Evolutionary conservation across 2,113 vertebrate genomes (phyloP).

Genomic region (Delphinus delphis): DNA sequence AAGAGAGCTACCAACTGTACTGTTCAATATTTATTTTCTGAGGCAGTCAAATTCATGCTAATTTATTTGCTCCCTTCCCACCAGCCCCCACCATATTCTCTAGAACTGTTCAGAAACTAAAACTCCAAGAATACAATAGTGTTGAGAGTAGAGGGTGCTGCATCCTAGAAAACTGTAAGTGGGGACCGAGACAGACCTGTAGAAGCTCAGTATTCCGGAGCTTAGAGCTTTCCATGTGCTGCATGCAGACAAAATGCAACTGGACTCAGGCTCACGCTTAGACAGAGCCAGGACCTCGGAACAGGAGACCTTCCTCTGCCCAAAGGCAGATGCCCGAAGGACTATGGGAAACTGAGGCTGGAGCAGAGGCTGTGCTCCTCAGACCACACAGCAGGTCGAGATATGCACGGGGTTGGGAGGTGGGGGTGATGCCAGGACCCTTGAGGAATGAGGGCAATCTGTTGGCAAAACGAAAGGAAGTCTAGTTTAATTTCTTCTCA

Average conservation of each 20-base stretch:
- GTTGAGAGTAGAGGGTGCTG: neutral
- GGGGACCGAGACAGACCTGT: neutral
- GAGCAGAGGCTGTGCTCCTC: neutral
- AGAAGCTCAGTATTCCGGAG: neutral
- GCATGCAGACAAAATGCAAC: neutral
- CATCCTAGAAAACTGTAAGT: neutral
- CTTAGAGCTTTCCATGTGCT: neutral
- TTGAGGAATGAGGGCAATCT: neutral
- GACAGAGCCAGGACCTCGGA: neutral
- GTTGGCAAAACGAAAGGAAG: neutral
- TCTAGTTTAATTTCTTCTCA: conserved; percentile 45
- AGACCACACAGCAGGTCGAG: neutral
- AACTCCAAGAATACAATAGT: neutral
- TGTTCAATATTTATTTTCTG: neutral
- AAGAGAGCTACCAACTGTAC: neutral
- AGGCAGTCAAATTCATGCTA: neutral
- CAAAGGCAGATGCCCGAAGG: neutral
- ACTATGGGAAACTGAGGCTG: neutral
- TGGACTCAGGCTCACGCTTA: neutral
- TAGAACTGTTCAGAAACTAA: neutral
- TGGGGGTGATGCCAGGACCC: neutral
- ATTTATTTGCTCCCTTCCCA: neutral
- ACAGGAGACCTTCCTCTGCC: neutral
- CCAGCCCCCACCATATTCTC: neutral
- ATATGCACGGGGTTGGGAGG: neutral